Conservation (phyloP, 1,140 invertebrate genomes). For the Diorhabda carinulata region DNA sequence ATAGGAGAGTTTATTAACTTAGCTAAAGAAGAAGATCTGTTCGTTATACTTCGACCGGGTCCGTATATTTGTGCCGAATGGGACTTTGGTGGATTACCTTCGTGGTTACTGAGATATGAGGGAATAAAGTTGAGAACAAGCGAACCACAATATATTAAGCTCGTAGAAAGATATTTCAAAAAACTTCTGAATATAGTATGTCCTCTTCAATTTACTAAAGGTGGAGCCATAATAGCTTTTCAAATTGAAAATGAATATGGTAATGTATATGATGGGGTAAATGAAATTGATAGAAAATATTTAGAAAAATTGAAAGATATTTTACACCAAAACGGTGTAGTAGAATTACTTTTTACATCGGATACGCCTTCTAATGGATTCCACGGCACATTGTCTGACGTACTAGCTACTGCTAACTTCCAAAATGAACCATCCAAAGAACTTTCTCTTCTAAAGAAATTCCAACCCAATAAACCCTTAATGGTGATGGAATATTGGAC, state of each 20-base stretch:
- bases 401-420: slow-evolving; percentile 50
- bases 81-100: slow-evolving; percentile 51
- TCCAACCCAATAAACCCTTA: slow-evolving; percentile 54
- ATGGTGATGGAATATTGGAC: slow-evolving; percentile 64
- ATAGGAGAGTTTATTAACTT: slow-evolving; percentile 67
- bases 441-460: slow-evolving; percentile 43
- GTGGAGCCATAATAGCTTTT: slow-evolving; percentile 57
- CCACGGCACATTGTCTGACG: slow-evolving; percentile 22
- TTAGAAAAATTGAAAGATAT: neutral
- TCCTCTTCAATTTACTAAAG: slow-evolving; percentile 52
- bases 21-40: slow-evolving; percentile 75
- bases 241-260: slow-evolving; percentile 59
- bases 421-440: slow-evolving; percentile 42
- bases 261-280: neutral
- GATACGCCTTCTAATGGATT: slow-evolving; percentile 44
- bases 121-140: slow-evolving; percentile 50
- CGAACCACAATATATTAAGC: slow-evolving; percentile 49
- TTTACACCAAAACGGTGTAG: slow-evolving; percentile 34
- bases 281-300: neutral
- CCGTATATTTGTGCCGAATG: slow-evolving; percentile 92
- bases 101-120: slow-evolving; percentile 32
- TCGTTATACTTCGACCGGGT: slow-evolving; percentile 83
- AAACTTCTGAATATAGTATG: slow-evolving; percentile 49
- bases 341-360: slow-evolving; percentile 53
- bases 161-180: slow-evolving; percentile 51